Conservation (phyloP, 1,140 invertebrate species). For the Trachymyrmex septentrionalis region DNA sequence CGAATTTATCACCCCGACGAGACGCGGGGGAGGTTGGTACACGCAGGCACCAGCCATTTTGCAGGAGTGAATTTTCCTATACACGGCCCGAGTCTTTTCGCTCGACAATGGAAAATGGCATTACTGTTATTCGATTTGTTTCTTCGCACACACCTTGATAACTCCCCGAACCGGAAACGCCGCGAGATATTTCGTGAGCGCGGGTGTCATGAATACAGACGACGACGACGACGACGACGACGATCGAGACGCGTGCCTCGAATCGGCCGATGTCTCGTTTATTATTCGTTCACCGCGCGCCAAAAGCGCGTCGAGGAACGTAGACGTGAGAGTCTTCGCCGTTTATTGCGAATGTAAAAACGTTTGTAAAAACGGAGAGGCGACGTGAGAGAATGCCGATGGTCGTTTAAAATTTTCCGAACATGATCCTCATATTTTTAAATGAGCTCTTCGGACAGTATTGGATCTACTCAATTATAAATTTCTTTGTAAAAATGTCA, state of each 20-base stretch:
- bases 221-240: not conserved
- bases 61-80: constrained; percentile 69
- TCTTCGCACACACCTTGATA: constrained; percentile 46
- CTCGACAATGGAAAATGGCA: constrained; percentile 59
- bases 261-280: constrained; percentile 53
- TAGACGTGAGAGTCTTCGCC: constrained; percentile 1
- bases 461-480: no score
- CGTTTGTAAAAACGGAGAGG: not conserved
- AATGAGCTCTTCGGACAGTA: no score
- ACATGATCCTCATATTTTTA: not conserved
- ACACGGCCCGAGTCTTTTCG: not conserved
- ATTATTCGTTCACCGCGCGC: constrained; percentile 44
- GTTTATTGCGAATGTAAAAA: not conserved
- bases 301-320: not conserved
- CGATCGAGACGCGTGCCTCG: constrained; percentile 41
- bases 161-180: constrained; percentile 33
- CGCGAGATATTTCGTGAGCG: constrained; percentile 49
- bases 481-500: no score
- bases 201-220: constrained; percentile 55
- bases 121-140: constrained; percentile 77
- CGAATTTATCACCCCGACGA: constrained; percentile 70
- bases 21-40: constrained; percentile 36
- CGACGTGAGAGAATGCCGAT: not conserved
- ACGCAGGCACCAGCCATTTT: constrained; percentile 53
- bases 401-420: not conserved